Conservation (phyloP, 2,113 vertebrate genomes). For the Hippocampus zosterae region DNA sequence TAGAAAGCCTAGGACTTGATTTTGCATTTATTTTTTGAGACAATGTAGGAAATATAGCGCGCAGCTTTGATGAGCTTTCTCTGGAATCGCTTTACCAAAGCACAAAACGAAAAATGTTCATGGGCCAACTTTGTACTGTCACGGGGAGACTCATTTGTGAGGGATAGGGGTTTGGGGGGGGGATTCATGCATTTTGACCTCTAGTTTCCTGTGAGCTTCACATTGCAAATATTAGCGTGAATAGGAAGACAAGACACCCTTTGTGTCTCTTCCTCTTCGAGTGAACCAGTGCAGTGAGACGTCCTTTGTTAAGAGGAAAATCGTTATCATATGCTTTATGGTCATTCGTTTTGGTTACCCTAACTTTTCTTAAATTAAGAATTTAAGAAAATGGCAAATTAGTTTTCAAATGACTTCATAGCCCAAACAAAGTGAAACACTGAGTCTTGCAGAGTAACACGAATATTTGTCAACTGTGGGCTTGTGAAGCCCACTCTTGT, state of each 20-base stretch:
- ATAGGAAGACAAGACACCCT: slow-evolving; percentile 50
- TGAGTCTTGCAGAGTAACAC: no score
- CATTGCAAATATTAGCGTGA: slow-evolving; percentile 28
- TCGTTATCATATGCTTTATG: background rate
- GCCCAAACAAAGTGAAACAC: no score
- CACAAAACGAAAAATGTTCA: slow-evolving; percentile 5
- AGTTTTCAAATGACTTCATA: no score
- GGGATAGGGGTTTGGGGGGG: slow-evolving; percentile 12
- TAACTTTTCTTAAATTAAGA: background rate
- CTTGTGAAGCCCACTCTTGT: no score
- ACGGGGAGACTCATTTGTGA: slow-evolving; percentile 31
- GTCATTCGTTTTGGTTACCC: background rate
- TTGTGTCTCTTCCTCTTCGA: slow-evolving; percentile 45
- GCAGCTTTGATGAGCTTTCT: slow-evolving; percentile 10
- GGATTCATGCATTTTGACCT: slow-evolving; percentile 53
- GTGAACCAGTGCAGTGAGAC: background rate
- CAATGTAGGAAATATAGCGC: background rate
- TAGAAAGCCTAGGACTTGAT: background rate
- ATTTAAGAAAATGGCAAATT: background rate
- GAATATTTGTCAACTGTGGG: no score
- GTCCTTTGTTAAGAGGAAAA: background rate
- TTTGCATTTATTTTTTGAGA: background rate
- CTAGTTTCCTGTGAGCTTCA: slow-evolving; percentile 63
- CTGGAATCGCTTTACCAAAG: slow-evolving; percentile 17
- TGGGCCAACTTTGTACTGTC: slow-evolving; percentile 25